These are phyloP conservation scores for Meriones unguiculatus DNA, from an alignment of 2,113 vertebrate genomes.

Conservation along the genomic window DNA sequence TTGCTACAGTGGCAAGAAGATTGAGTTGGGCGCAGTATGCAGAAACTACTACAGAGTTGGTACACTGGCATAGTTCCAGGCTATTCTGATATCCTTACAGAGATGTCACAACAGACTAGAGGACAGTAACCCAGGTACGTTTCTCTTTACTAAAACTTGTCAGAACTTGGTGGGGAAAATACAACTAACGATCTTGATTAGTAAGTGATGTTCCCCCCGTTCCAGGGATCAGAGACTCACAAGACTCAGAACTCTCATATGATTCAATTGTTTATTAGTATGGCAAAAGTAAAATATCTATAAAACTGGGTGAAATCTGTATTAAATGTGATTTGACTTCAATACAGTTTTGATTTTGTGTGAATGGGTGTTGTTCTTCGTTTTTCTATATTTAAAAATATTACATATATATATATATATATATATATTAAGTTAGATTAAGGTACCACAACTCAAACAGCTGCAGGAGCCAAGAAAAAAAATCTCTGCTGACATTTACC, in stretches of 20 bases:
- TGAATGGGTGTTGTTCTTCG: neutral
- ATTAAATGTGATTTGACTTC: constrained; percentile 26
- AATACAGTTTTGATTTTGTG: neutral
- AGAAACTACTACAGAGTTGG: constrained; percentile 96
- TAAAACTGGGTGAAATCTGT: neutral
- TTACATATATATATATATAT: neutral
- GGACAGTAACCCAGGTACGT: neutral
- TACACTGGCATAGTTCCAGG: constrained; percentile 98
- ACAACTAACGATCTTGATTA: neutral
- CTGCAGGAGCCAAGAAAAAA: neutral
- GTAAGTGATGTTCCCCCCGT: neutral
- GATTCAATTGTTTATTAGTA: constrained; percentile 35
- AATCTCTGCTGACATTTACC: neutral
- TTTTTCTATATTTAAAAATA: neutral
- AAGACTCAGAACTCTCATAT: neutral
- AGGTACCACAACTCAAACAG: neutral
- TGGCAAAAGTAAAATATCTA: neutral
- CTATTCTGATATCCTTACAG: constrained; percentile 71
- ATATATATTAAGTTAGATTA: neutral
- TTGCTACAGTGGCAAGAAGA: constrained; percentile 98
- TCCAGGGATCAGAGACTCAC: neutral
- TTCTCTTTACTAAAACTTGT: neutral
- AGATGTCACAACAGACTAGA: neutral
- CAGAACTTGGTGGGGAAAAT: neutral
- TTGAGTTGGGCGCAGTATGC: constrained; percentile 96